Evolutionary conservation across 2,113 vertebrate genomes (phyloP), one percentile per base, ranked within the genome.

Genomic region (Oncorhynchus kisutch): DNA sequence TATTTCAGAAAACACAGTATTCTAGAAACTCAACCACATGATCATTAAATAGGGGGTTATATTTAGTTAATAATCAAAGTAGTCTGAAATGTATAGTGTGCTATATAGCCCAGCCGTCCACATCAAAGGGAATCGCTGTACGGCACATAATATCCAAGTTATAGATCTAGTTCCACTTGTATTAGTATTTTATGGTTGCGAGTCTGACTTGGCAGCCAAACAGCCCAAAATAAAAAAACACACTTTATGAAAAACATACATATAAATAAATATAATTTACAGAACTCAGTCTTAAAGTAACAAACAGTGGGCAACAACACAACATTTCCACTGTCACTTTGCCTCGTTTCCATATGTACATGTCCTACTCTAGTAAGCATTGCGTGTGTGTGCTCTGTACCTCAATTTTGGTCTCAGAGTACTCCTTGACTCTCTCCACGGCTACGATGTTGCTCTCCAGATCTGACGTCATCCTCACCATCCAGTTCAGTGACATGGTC

Each of bases 361-460:
- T 45, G 9, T 45, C 39, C 51, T 54, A 54, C 16, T 4, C 51
- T 54, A 18, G 4, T 54, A 54, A 51, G 51, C 51, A 18, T 2
- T 18, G 51, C 3, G 16, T 54, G 51, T 18, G 51, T 18, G 12
- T 18, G 13, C 3, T 54, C 16, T 8, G 39, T 79, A 99, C 98
- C 96, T 99, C 98, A 0, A 93, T 95, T 90, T 94, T 92, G 0
- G 95, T 97, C 89, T 95, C 96, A 4, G 97, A 95, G 82, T 99
- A 99, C 64, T 99, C 97, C 85, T 97, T 98, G 79, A 99, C 95
- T 86, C 98, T 93, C 88, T 99, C 98, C 78, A 99, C 96, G 1
- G 98, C 96, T 68, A 99, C 97, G 7, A 99, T 98, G 85, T 99
- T 99, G 78, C 92, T 96, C 84, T 99, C 98, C 85, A 99, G 90